Conservation (phyloP, 2,113 vertebrate genomes). For the Eudyptes chrysolophus region DNA sequence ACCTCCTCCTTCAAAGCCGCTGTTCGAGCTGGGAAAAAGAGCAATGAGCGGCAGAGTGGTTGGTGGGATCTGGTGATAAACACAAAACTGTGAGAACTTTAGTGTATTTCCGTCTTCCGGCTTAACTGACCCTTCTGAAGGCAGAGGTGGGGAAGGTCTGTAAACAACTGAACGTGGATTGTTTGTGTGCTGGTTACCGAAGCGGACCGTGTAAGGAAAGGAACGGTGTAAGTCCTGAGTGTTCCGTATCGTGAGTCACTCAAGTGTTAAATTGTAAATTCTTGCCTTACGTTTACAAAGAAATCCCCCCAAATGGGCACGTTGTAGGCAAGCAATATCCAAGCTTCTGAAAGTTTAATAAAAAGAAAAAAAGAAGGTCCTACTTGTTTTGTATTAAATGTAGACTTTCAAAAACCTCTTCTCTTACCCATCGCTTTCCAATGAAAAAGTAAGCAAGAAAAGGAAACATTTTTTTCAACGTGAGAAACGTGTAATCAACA, state of each 20-base stretch:
- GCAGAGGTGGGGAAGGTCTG: not conserved
- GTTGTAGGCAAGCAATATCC: not conserved
- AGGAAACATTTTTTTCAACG: not conserved
- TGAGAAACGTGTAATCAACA: not conserved
- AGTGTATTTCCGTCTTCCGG: not conserved
- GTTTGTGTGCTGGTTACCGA: not conserved
- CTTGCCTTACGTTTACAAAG: not conserved
- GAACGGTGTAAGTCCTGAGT: not conserved
- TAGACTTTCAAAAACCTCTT: not conserved
- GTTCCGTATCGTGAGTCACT: not conserved
- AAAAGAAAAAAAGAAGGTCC: not conserved
- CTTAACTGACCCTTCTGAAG: not conserved
- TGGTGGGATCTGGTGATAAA: not conserved
- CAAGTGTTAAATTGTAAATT: not conserved
- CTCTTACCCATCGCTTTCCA: not conserved
- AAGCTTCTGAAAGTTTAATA: not conserved
- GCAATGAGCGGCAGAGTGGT: rapidly evolving
- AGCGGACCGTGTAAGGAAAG: not conserved
- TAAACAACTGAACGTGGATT: not conserved
- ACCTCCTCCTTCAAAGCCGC: too few species aligned
- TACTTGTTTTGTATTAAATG: not conserved
- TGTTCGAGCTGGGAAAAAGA: not conserved
- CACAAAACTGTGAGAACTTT: not conserved
- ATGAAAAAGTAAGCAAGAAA: not conserved
- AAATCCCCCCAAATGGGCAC: not conserved